Conservation (phyloP, 92 coral and sea anemone genomes). For the Blastomussa wellsi region DNA sequence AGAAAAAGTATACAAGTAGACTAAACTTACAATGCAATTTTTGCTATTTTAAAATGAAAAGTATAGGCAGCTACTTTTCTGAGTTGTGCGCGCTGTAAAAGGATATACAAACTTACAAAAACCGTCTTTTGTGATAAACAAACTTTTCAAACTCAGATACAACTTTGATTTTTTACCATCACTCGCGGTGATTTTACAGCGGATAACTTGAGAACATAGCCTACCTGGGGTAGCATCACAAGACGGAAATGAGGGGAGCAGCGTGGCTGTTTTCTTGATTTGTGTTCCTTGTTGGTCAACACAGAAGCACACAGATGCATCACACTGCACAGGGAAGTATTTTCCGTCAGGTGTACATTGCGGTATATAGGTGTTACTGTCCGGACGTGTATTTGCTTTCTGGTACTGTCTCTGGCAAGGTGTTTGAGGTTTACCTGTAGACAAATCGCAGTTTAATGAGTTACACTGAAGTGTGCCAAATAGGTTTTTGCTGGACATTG, state of each 20-base stretch:
- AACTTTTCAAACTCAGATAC: background rate
- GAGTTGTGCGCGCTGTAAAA: too few species aligned
- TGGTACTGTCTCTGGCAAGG: constrained; percentile 76
- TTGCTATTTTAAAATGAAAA: too few species aligned
- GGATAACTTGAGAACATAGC: background rate
- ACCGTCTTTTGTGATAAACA: too few species aligned
- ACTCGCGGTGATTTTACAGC: background rate
- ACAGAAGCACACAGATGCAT: constrained; percentile 79
- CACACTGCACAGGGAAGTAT: constrained; percentile 92
- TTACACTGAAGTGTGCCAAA: background rate
- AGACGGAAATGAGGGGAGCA: constrained; percentile 62
- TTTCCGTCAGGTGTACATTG: constrained; percentile 82
- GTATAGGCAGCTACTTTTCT: too few species aligned
- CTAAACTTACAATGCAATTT: too few species aligned
- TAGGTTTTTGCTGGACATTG: background rate
- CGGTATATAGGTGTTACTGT: constrained; percentile 64
- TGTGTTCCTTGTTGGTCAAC: constrained; percentile 85
- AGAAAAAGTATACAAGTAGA: too few species aligned
- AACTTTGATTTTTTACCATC: background rate
- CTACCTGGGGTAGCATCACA: constrained; percentile 63
- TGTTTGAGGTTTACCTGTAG: constrained; percentile 70
- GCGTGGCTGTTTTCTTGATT: constrained; percentile 62
- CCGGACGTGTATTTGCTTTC: constrained; percentile 25
- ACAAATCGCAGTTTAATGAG: background rate
- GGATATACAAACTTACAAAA: too few species aligned